Evolutionary conservation across 2,797 vertebrate species (phyloP).

Genomic region (Liparis tanakae): DNA sequence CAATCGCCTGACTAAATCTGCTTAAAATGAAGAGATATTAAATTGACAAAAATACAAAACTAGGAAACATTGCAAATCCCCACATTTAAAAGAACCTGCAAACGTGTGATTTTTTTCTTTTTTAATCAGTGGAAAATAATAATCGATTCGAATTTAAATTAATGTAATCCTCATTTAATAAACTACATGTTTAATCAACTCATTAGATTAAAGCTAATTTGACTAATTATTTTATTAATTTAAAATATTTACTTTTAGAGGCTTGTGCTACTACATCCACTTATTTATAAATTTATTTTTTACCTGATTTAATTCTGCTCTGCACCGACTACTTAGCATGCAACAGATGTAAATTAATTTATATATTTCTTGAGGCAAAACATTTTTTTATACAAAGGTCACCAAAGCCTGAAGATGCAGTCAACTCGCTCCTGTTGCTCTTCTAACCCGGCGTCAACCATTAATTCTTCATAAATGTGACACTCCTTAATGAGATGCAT

Average conservation of each 20-base stretch:
- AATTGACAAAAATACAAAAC: neutral
- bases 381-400: neutral
- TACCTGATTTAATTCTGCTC: neutral
- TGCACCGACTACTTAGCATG: neutral
- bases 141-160: neutral
- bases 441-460: neutral
- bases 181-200: neutral
- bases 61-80: neutral
- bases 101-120: neutral
- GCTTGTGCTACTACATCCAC: neutral
- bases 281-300: neutral
- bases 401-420: neutral
- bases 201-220: neutral
- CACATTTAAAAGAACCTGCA: neutral
- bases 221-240: neutral
- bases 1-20: neutral
- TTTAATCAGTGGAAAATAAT: no score
- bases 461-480: neutral
- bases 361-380: neutral
- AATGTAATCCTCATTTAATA: neutral
- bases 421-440: neutral
- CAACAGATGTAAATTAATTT: neutral
- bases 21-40: neutral
- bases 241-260: neutral
- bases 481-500: neutral